These are phyloP conservation scores for Cerastis rubricosa DNA, from an alignment of 2,888 invertebrate species.

Conservation along the genomic window DNA sequence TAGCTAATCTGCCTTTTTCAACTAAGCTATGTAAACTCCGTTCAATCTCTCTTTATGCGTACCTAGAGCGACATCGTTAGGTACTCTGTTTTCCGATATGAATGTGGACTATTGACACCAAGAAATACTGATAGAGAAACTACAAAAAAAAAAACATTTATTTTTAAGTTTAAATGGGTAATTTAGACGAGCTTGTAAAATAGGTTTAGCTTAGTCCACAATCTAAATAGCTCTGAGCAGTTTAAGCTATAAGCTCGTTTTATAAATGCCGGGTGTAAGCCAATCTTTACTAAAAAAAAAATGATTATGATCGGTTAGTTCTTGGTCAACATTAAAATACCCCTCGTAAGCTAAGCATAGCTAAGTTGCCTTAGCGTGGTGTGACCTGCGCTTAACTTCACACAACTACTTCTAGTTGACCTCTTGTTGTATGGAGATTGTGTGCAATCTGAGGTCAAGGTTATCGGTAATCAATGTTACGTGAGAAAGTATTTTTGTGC, in stretches of 20 bases:
- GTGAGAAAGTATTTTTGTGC: constrained; percentile 45
- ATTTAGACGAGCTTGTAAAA: background rate
- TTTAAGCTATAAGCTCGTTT: too few relatives aligned
- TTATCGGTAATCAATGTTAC: constrained; percentile 35
- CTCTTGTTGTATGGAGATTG: constrained; percentile 52
- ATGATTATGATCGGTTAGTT: background rate
- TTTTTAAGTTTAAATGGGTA: background rate
- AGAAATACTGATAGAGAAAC: background rate
- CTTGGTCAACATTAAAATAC: background rate
- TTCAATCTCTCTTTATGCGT: background rate
- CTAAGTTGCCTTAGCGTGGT: background rate
- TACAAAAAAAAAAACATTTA: too few relatives aligned
- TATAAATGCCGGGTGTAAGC: too few relatives aligned
- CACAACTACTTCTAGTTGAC: constrained; percentile 45
- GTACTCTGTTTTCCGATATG: background rate
- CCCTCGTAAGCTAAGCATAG: too few relatives aligned
- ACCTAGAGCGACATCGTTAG: too few relatives aligned
- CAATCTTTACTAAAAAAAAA: too few relatives aligned
- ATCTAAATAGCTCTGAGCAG: background rate
- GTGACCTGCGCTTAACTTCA: constrained; percentile 16
- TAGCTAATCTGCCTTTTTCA: too few relatives aligned
- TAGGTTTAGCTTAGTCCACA: background rate
- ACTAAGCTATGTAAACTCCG: background rate
- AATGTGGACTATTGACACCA: background rate
- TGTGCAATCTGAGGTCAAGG: constrained; percentile 53